phyloP scores from a whole-genome alignment of 2,113 vertebrate species.

The Ramphastos sulfuratus region DNA sequence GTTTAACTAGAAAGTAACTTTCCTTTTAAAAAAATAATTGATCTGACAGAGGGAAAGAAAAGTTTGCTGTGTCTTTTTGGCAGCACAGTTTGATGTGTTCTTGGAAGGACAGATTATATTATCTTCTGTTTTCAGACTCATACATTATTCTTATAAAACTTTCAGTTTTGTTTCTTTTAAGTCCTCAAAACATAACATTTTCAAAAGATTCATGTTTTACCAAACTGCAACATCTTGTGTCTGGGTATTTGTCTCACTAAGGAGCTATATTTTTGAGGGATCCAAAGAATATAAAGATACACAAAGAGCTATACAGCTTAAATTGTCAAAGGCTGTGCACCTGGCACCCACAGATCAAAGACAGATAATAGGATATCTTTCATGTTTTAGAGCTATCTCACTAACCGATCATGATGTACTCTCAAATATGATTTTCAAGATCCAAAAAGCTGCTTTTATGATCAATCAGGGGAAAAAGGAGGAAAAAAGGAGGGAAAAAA shows the following conservation, averaged over 20 bases:
- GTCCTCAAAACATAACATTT: not conserved
- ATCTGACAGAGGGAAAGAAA: not conserved
- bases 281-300: not conserved
- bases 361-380: not conserved
- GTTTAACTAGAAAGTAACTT: not conserved
- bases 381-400: not conserved
- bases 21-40: not conserved
- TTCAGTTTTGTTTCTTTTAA: not conserved
- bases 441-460: not conserved
- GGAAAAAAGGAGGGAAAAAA: too few species aligned
- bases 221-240: not conserved
- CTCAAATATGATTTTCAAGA: not conserved
- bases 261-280: not conserved
- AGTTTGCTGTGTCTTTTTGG: not conserved
- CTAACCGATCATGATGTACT: not conserved
- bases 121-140: not conserved
- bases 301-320: not conserved
- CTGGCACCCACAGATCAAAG: not conserved
- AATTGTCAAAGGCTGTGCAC: not conserved
- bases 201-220: not conserved
- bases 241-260: not conserved
- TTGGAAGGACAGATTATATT: not conserved
- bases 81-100: not conserved
- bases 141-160: not conserved
- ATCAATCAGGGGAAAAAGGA: not conserved